Percentiles rank a stretch among this genome's conserved stretches.
These are phyloP conservation scores for Liparis tanakae DNA, from an alignment of 2,797 vertebrate species.

Conservation along the genomic window DNA sequence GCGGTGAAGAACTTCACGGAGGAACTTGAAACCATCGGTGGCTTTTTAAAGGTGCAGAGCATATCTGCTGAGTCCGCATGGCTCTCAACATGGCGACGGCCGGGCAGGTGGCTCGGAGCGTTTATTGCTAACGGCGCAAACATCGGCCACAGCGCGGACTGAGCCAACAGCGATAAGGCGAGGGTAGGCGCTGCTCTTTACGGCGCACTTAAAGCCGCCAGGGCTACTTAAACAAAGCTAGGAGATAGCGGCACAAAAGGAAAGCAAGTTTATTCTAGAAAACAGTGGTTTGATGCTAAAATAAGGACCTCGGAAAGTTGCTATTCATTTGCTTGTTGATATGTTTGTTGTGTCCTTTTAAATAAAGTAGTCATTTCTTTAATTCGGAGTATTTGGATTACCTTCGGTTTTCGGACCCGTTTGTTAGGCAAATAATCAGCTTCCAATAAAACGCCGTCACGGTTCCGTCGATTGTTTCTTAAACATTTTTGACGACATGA, in stretches of 20 bases:
- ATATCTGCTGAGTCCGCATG: neutral
- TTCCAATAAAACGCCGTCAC: neutral
- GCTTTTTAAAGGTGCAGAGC: neutral
- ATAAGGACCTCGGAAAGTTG: neutral
- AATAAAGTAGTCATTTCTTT: neutral
- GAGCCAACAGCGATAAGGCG: too few species aligned
- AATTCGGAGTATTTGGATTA: neutral
- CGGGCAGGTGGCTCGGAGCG: neutral
- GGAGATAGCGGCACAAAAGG: neutral
- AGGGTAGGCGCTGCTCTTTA: too few species aligned
- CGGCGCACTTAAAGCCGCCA: too few species aligned
- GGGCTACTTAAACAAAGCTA: neutral
- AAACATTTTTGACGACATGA: neutral
- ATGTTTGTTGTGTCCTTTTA: neutral
- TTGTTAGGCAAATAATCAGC: neutral
- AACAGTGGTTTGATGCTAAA: neutral
- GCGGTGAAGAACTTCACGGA: neutral
- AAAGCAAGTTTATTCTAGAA: neutral
- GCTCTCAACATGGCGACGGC: neutral
- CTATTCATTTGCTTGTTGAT: neutral
- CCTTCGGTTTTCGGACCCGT: neutral
- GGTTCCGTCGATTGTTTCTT: neutral
- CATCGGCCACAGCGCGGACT: too few species aligned
- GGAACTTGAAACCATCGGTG: neutral
- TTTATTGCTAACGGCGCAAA: neutral